These are phyloP conservation scores for Anoplolepis gracilipes DNA, from an alignment of 1,140 invertebrate genomes.

Conservation along the genomic window DNA sequence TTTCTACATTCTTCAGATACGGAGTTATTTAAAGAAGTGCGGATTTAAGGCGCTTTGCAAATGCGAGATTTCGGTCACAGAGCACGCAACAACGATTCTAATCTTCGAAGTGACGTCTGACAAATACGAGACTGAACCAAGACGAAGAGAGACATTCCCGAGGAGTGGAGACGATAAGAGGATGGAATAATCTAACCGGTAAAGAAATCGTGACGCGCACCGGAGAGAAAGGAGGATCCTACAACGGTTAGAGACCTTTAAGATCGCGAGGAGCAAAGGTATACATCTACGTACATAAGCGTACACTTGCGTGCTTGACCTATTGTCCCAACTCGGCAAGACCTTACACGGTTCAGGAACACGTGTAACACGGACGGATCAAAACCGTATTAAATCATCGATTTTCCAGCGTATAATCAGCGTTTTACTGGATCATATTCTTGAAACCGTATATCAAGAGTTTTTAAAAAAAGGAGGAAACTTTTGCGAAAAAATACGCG, in stretches of 20 bases:
- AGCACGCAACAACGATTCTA: slow-evolving; percentile 6
- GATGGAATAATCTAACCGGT: slow-evolving; percentile 67
- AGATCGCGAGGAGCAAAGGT: slow-evolving; percentile 76
- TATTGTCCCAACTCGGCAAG: slow-evolving; percentile 66
- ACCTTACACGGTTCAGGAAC: slow-evolving; percentile 22
- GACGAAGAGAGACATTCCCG: slow-evolving; percentile 4
- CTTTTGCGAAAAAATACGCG: background rate
- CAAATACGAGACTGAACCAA: slow-evolving; percentile 18
- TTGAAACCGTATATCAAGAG: background rate
- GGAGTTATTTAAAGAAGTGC: background rate
- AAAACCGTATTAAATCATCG: background rate
- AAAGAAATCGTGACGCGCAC: slow-evolving; percentile 77
- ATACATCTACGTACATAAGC: slow-evolving; percentile 63
- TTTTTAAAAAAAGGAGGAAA: background rate
- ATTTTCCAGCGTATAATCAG: slow-evolving; percentile 8
- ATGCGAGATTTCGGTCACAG: background rate
- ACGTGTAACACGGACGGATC: slow-evolving; percentile 29
- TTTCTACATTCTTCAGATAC: slow-evolving; percentile 12
- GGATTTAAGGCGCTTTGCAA: slow-evolving; percentile 23
- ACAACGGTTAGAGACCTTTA: slow-evolving; percentile 77
- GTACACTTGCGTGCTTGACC: slow-evolving; percentile 66
- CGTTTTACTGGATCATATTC: background rate
- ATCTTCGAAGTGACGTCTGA: slow-evolving; percentile 22
- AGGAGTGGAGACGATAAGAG: slow-evolving; percentile 56
- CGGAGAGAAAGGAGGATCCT: slow-evolving; percentile 81